These are phyloP conservation scores for Epinotia ramella DNA, from an alignment of 2,888 invertebrate genomes.

Conservation along the genomic window DNA sequence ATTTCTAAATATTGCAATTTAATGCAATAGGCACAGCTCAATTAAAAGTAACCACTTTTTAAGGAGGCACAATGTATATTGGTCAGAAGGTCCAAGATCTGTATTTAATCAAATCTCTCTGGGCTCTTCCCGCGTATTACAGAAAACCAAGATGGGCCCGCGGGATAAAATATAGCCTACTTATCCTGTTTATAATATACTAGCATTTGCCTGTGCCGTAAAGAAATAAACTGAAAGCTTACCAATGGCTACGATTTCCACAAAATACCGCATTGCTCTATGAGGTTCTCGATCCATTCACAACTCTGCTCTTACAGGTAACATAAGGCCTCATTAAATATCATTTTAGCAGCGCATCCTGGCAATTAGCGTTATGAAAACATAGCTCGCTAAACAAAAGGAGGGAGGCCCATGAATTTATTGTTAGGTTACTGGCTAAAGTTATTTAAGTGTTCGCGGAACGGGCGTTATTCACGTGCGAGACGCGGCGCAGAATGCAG, in stretches of 20 bases:
- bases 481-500: conserved; percentile 77
- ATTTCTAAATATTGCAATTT: conserved; percentile 65
- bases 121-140: too few relatives aligned
- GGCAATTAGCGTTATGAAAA: conserved; percentile 78
- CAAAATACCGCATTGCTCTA: neutral
- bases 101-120: too few relatives aligned
- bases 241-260: too few relatives aligned
- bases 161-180: too few relatives aligned
- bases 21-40: conserved; percentile 48
- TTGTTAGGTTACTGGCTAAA: conserved; percentile 80
- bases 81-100: too few relatives aligned
- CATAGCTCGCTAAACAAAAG: conserved; percentile 73
- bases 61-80: too few relatives aligned
- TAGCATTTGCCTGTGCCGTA: too few relatives aligned
- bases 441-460: conserved; percentile 80
- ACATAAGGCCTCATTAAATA: conserved; percentile 68
- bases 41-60: neutral
- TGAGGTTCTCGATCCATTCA: conserved; percentile 10
- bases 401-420: conserved; percentile 79
- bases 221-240: too few relatives aligned
- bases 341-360: conserved; percentile 76
- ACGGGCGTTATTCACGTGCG: conserved; percentile 79
- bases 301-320: conserved; percentile 47
- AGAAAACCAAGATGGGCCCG: too few relatives aligned
- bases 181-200: too few relatives aligned